These are phyloP conservation scores for Orchesellides sinensis DNA, from an alignment of 2,888 invertebrate genomes.

Conservation along the genomic window DNA sequence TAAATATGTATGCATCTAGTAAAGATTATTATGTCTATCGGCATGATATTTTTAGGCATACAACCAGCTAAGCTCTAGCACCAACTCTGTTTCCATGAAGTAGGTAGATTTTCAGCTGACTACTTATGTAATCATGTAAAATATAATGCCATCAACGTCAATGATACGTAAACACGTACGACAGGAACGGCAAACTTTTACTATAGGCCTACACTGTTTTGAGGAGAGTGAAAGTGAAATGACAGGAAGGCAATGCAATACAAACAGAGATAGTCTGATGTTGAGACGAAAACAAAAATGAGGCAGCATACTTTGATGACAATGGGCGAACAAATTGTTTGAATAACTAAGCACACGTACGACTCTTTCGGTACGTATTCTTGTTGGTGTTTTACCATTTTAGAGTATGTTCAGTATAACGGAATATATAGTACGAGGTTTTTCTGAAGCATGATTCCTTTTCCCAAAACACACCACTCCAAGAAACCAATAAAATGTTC, in stretches of 20 bases:
- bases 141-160: conserved; percentile 21
- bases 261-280: not conserved
- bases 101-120: not conserved
- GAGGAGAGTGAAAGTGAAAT: conserved; percentile 3
- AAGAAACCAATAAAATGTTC: no score
- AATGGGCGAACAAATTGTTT: not conserved
- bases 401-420: no score
- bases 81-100: no score
- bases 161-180: conserved; percentile 22
- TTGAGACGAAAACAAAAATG: not conserved
- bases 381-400: not conserved
- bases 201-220: no score
- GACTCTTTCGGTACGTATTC: not conserved
- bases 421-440: no score
- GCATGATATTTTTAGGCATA: no score
- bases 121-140: conserved; percentile 9
- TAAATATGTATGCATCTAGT: no score
- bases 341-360: not conserved
- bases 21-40: no score
- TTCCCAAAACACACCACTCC: no score
- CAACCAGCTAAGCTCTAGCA: no score
- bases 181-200: conserved; percentile 10
- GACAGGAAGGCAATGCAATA: not conserved
- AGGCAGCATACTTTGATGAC: not conserved
- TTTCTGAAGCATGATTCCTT: no score